phyloP scores from a whole-genome alignment of 35 echinoderm and acorn worm genomes.

The Eucidaris tribuloides region DNA sequence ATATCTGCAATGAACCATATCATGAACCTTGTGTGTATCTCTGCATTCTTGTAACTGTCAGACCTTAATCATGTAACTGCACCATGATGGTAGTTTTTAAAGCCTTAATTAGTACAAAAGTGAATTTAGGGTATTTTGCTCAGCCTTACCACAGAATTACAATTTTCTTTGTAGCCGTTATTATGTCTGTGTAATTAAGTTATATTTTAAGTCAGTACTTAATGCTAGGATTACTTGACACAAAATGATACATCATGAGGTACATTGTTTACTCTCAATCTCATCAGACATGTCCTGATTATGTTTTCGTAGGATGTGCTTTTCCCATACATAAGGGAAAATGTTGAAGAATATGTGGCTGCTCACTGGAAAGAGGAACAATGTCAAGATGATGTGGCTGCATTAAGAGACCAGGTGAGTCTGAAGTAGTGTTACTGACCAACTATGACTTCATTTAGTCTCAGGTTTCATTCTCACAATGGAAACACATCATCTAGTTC shows the following conservation, averaged over 20 bases:
- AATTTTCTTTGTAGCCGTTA: too few relatives aligned
- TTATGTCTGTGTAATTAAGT: not conserved
- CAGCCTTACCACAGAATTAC: too few relatives aligned
- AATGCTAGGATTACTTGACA: not conserved
- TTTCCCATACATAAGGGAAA: constrained; percentile 69
- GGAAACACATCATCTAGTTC: not conserved
- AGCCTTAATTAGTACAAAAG: too few relatives aligned
- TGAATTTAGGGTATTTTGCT: too few relatives aligned
- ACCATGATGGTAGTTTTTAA: too few relatives aligned
- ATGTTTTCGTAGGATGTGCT: constrained; percentile 55
- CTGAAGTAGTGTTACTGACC: not conserved
- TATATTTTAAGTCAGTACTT: not conserved
- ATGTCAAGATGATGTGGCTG: constrained; percentile 57
- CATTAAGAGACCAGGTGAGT: constrained; percentile 57
- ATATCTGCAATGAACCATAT: too few relatives aligned
- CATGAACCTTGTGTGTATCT: too few relatives aligned
- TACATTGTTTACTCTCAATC: not conserved
- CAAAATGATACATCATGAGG: not conserved
- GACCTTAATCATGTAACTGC: too few relatives aligned
- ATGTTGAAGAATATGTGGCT: constrained; percentile 59
- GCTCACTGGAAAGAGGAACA: constrained; percentile 64
- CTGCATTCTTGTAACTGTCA: too few relatives aligned
- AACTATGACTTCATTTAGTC: not conserved
- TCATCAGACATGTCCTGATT: not conserved
- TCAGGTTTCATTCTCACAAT: not conserved